Evolutionary conservation across 2,888 invertebrate species (phyloP), one percentile per base, ranked within the genome.

Genomic region (Drosophila eohydei): DNA sequence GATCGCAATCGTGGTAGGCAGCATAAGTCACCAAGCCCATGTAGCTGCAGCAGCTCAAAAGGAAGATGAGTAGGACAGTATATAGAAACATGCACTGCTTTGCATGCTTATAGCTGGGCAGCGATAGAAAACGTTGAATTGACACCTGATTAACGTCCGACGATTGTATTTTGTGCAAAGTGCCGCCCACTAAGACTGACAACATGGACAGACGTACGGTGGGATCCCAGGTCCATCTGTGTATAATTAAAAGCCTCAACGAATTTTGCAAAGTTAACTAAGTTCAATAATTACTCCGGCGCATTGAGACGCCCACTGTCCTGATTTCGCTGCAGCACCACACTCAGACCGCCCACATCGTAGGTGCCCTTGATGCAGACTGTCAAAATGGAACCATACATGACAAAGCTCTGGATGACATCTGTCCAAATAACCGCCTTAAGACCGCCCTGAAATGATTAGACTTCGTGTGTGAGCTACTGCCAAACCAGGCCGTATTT

Each of bases 391-490:
- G 96, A 95, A 2, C 95, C 95, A 71, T 95, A 94, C 96, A 97
- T 96, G 6, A 95, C 94, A 21, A 95, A 94, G 63, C 95, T 95
- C 93, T 97, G 97, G 62, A 96, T 95, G 26, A 96, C 96, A 88
- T 97, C 97, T 1, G 96, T 96, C 96, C 96, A 96, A 52, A 97
- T 95, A 0, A 97, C 96, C 21, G 97, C 96, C 93, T 95, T 96
- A 46, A 97, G 93, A 58, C 96, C 96, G 83, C 96, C 96, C 96
- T 96, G 78, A 11, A 72, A 75, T 40, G 8, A 7, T 16, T 21
- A 21, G 5, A 12, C 14, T 21, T 32, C 48, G 11, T 32, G 3
- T 46, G 41, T 46, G 8, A n/a, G 16, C 14, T 11, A 2, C 21
- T n/a, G 32, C 4, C 6, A n/a, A 30, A 11, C 12, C 30, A 34